Evolutionary conservation across 2,888 invertebrate species (phyloP), one percentile per base, ranked within the genome.

Genomic region (Pegoplata infirma): DNA sequence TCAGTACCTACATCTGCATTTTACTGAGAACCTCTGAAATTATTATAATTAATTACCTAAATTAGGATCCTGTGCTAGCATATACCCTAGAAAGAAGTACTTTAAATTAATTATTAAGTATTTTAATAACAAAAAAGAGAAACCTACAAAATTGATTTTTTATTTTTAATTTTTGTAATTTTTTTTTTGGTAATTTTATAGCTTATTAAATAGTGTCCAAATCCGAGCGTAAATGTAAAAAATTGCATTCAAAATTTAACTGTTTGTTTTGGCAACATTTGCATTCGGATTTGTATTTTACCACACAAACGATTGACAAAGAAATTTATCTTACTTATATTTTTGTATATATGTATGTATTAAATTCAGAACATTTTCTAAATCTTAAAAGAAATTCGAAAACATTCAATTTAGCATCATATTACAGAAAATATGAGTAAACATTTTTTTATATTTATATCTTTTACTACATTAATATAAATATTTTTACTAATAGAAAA

Each of bases 401-500:
- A 21, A 51, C 6, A 21, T 19, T 23, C 8, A 19, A 47, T 19
- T 16, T 8, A 47, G n/a, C n/a, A n/a, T 40, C n/a, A 40, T 40
- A 40, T 40, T 12, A 40, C 10, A 40, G 36, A 40, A 40, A n/a
- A 40, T 40, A 40, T 40, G 1, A 5, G 36, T 12, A 12, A 40
- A n/a, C n/a, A 32, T 36, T 36, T 36, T 40, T 40, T 40, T 12
- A 40, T 40, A 40, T 40, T 40, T 40, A 40, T 40, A 40, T 40
- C 12, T 40, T 2, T 40, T 40, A 40, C 36, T n/a, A 40, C n/a
- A n/a, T 12, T 40, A 3, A 40, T 40, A 40, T 40, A 40, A 40
- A 40, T 40, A 40, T 40, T 12, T 40, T n/a, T n/a, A 2, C n/a
- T n/a, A 12, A 10, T 1, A 40, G 53, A 73, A 73, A 73, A 63